Evolutionary conservation across 2,797 vertebrate species (phyloP), one percentile per base, ranked within the genome.

Genomic region (Halcyon leucocephala): DNA sequence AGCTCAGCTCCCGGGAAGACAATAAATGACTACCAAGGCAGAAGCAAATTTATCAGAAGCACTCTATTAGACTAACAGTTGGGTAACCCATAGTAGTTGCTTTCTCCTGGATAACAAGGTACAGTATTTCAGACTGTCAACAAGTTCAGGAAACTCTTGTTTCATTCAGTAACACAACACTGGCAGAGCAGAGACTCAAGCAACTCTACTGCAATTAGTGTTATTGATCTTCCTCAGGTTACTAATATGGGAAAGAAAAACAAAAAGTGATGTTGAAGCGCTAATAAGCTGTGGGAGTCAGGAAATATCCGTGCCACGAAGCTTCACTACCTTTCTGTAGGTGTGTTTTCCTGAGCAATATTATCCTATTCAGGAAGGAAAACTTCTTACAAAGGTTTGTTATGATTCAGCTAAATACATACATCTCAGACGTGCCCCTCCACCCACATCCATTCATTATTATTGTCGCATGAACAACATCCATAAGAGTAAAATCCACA

Each of bases 101-200:
- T 65, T 67, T 81, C 71, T 70, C 44, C 24, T 69, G 64, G 55
- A 22, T 72, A 77, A 72, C 29, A 70, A 37, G 42, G 13, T 21
- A 49, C 35, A 72, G n/a, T 64, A 76, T 91, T 85, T 79, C 62
- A 60, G 81, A 42, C n/a, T 91, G 65, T 71, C 90, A 93, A 74
- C 1, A 0, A 90, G 69, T 64, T 88, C 62, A 88, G 41, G 6
- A 46, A 80, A 58, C 48, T 84, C 70, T 51, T 42, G 14, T 61
- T 95, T 76, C 80, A 76, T 90, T 81, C 60, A 79, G 90, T 31
- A 95, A 95, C 25, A 86, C 10, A 69, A 90, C 79, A 88, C 73
- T 54, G 41, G 73, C 44, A 87, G n/a, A 76, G 35, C 48, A 93
- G 44, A 42, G 54, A 66, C 70, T 71, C 48, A 88, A 83, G 83